Conservation (phyloP, 2,797 vertebrate genomes). For the Characodon lateralis region DNA sequence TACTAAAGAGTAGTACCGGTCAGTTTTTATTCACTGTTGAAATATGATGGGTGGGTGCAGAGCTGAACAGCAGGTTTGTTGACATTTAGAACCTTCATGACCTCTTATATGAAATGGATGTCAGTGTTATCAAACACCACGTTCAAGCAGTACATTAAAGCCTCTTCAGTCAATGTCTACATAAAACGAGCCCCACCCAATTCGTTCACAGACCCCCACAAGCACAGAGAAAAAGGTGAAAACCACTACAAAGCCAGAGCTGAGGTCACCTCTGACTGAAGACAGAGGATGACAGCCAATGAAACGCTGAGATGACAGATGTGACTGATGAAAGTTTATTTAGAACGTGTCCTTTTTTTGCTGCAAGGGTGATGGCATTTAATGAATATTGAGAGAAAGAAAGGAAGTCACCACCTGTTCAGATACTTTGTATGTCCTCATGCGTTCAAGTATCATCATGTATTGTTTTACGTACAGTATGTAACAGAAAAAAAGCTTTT, state of each 20-base stretch:
- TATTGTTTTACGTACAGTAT: slow-evolving; percentile 32
- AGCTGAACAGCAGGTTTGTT: neutral
- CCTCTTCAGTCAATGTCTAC: slow-evolving; percentile 34
- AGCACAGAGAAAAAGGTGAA: slow-evolving; percentile 25
- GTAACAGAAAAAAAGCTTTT: neutral
- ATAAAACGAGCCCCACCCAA: slow-evolving; percentile 6
- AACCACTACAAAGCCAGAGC: slow-evolving; percentile 33
- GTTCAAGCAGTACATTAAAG: neutral
- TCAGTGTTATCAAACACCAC: neutral
- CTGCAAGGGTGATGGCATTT: slow-evolving; percentile 1
- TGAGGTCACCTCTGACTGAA: slow-evolving; percentile 48
- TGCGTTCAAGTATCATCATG: slow-evolving; percentile 23
- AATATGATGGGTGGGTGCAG: neutral
- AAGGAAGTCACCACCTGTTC: slow-evolving; percentile 22
- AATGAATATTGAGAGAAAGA: slow-evolving; percentile 35
- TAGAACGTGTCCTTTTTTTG: slow-evolving; percentile 38
- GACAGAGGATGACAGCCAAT: slow-evolving; percentile 57
- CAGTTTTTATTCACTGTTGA: neutral
- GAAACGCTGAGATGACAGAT: slow-evolving; percentile 54
- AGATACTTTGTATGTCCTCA: slow-evolving; percentile 10
- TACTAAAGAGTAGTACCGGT: neutral
- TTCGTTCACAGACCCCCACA: neutral
- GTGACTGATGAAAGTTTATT: slow-evolving; percentile 36
- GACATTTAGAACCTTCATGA: neutral
- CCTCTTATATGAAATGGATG: neutral